Conservation (phyloP, 2,888 invertebrate species). For the Branchellion lobata region DNA sequence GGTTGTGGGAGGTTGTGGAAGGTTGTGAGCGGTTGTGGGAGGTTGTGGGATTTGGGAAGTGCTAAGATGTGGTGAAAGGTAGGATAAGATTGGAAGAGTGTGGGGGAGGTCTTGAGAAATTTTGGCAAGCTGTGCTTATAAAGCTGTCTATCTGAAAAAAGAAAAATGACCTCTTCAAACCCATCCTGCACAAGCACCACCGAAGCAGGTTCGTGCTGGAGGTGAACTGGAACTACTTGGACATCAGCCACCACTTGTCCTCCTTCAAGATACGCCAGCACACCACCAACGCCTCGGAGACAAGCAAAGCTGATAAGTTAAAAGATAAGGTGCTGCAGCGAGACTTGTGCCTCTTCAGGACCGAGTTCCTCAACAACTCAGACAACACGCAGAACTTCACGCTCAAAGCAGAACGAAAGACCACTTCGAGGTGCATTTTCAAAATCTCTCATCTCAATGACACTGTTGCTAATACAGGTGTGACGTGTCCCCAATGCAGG, state of each 20-base stretch:
- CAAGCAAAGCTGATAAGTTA: background rate
- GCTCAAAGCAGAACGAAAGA: conserved; percentile 48
- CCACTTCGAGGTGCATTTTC: conserved; percentile 32
- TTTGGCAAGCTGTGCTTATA: background rate
- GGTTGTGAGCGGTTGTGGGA: too few relatives aligned
- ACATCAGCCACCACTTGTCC: conserved; percentile 36
- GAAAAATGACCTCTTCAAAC: background rate
- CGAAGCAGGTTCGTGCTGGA: conserved; percentile 35
- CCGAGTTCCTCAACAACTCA: conserved; percentile 46
- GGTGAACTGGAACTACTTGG: conserved; percentile 46
- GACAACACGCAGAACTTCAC: conserved; percentile 41
- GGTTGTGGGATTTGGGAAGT: too few relatives aligned
- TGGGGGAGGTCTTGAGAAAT: too few relatives aligned
- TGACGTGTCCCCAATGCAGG: background rate
- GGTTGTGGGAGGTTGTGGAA: too few relatives aligned
- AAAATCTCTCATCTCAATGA: too few relatives aligned
- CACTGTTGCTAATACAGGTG: too few relatives aligned
- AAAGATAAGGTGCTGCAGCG: conserved; percentile 35
- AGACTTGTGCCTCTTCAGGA: conserved; percentile 47
- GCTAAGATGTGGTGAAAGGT: too few relatives aligned
- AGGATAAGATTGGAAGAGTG: too few relatives aligned
- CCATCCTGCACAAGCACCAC: too few relatives aligned
- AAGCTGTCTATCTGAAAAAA: background rate
- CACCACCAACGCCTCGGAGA: background rate
- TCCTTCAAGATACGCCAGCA: conserved; percentile 34